These are phyloP conservation scores for Helicolenus hilgendorfi DNA, from an alignment of 2,797 vertebrate species.

Conservation along the genomic window DNA sequence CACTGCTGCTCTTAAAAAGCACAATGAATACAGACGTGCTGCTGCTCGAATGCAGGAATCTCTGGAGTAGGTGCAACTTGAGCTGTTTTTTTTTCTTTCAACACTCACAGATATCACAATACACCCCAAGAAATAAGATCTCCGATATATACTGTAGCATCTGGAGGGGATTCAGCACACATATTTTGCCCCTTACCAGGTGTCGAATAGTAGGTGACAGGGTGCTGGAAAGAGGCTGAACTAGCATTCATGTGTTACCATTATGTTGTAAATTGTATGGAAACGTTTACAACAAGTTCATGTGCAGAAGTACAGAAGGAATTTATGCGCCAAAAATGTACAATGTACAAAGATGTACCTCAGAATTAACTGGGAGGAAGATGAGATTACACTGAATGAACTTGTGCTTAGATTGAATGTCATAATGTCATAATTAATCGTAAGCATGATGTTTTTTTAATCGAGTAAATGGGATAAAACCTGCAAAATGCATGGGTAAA, in stretches of 20 bases:
- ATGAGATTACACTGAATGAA: neutral
- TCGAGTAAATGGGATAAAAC: rapidly evolving
- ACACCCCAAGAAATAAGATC: neutral
- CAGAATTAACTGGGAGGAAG: neutral
- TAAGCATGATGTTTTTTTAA: neutral
- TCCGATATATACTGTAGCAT: neutral
- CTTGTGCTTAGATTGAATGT: neutral
- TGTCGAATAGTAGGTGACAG: neutral
- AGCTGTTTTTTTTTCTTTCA: neutral
- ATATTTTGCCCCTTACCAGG: neutral
- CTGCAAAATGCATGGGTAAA: too few relatives aligned
- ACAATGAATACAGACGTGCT: too few relatives aligned
- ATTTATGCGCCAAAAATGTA: neutral
- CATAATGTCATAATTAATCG: neutral
- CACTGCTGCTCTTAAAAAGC: neutral
- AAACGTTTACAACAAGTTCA: neutral
- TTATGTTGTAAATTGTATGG: neutral
- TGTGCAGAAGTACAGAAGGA: neutral
- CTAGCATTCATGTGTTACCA: neutral
- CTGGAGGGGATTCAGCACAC: neutral
- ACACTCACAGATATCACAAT: neutral
- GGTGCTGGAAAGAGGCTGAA: neutral
- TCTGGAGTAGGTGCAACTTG: neutral
- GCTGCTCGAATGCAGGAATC: neutral
- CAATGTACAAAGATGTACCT: neutral